These are phyloP conservation scores for Lagopus muta DNA, from an alignment of 2,113 vertebrate genomes.

Conservation along the genomic window DNA sequence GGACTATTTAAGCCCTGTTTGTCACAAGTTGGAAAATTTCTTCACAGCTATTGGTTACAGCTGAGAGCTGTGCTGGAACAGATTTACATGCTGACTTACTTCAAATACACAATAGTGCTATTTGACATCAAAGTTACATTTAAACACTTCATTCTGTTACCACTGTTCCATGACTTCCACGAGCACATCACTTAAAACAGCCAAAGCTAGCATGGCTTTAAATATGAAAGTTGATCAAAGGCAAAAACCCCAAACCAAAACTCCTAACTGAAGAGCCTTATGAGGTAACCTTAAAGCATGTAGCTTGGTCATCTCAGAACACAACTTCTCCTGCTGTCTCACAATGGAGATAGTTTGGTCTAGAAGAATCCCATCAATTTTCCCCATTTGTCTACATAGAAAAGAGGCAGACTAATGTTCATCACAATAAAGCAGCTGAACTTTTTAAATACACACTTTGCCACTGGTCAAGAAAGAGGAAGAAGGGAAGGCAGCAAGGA, in stretches of 20 bases:
- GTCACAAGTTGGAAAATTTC: background rate
- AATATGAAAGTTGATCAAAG: background rate
- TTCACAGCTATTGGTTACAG: background rate
- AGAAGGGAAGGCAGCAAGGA: background rate
- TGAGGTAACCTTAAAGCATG: rapidly evolving
- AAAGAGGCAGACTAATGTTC: too few species aligned
- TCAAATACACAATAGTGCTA: background rate
- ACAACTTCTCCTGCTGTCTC: background rate
- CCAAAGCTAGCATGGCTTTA: background rate
- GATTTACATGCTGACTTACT: background rate
- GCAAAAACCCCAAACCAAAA: background rate
- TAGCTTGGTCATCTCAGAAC: background rate
- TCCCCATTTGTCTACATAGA: background rate
- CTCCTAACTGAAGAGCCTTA: background rate
- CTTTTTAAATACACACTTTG: background rate
- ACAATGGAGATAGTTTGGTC: background rate
- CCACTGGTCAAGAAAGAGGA: background rate
- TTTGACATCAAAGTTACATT: background rate
- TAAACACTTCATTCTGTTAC: background rate
- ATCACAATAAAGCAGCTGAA: background rate
- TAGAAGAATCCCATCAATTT: background rate
- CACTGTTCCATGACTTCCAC: background rate
- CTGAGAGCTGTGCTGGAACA: background rate
- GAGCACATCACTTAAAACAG: background rate
- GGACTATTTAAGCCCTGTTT: background rate